Conservation (phyloP, 2,888 invertebrate genomes). For the Lycocerus yunnanus region DNA sequence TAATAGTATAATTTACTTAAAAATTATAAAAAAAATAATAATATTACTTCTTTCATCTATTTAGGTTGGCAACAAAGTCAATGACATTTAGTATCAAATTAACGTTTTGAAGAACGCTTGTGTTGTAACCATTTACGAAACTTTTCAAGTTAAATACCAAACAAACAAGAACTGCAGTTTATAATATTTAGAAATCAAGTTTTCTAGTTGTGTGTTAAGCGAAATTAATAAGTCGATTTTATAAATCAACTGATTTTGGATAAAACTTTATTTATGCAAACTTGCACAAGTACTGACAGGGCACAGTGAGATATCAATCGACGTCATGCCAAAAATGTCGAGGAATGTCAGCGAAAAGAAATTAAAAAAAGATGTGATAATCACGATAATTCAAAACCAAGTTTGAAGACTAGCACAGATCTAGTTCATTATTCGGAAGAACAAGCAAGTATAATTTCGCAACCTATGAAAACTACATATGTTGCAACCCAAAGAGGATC, state of each 20-base stretch:
- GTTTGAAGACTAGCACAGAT: too few relatives aligned
- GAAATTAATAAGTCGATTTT: background rate
- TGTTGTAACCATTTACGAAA: background rate
- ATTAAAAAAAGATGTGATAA: too few relatives aligned
- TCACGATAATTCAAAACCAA: too few relatives aligned
- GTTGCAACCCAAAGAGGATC: too few relatives aligned
- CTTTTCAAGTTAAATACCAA: background rate
- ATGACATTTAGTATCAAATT: background rate
- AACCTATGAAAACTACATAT: too few relatives aligned
- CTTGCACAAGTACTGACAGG: too few relatives aligned
- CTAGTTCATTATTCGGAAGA: too few relatives aligned
- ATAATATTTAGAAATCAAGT: background rate
- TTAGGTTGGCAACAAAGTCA: background rate
- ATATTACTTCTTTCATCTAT: background rate
- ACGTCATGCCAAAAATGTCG: too few relatives aligned
- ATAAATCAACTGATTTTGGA: background rate
- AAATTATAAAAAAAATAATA: background rate
- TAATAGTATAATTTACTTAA: background rate
- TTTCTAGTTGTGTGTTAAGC: background rate
- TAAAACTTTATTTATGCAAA: too few relatives aligned
- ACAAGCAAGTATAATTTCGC: too few relatives aligned
- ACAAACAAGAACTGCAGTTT: background rate
- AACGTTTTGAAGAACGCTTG: background rate
- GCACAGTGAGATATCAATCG: too few relatives aligned
- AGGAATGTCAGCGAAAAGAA: too few relatives aligned